Conservation (phyloP, 2,113 vertebrate genomes). For the Ochotona curzoniae region DNA sequence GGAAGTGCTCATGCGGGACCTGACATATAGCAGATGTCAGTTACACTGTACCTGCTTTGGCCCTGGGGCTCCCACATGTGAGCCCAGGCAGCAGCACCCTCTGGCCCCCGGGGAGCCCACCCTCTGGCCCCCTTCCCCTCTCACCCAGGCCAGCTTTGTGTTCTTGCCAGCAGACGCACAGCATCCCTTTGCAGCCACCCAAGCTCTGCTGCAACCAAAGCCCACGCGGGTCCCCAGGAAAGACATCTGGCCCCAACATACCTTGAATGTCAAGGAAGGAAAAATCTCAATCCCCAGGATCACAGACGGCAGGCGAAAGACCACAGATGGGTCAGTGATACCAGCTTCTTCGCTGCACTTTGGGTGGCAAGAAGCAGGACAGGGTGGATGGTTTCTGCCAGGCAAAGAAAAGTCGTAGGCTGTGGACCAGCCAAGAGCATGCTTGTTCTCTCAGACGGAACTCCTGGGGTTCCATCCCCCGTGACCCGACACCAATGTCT, state of each 20-base stretch:
- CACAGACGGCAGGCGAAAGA: no score
- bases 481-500: no score
- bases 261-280: not conserved
- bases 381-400: no score
- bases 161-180: rapidly evolving
- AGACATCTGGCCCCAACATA: rapidly evolving
- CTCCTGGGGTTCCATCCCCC: not conserved
- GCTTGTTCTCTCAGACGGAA: no score
- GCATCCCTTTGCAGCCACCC: not conserved
- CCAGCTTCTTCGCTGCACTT: no score
- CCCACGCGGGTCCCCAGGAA: not conserved
- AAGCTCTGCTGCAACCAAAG: not conserved
- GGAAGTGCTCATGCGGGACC: not conserved
- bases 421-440: no score
- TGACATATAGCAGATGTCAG: not conserved
- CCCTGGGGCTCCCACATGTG: not conserved
- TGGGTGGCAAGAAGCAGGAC: no score
- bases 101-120: not conserved
- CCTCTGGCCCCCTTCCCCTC: not conserved
- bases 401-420: no score
- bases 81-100: not conserved
- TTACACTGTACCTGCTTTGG: no score
- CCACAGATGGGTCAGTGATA: no score
- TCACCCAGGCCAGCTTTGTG: not conserved
- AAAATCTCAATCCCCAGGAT: no score